Conservation (phyloP, 37 sponge, comb jelly and placozoan genomes). For the Dysidea cf. avara region DNA sequence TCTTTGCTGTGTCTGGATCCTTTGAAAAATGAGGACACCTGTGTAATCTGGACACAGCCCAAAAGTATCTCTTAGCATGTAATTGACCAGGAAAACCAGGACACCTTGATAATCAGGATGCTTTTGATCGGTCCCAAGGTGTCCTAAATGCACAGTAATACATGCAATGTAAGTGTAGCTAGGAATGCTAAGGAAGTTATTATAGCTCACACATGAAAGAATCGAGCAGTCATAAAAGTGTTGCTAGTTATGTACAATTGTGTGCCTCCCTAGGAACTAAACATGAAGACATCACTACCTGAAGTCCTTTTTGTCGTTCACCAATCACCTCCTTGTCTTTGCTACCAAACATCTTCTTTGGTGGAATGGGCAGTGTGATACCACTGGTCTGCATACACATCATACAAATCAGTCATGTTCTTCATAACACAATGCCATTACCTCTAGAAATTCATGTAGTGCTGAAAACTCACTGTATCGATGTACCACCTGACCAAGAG, state of each 20-base stretch:
- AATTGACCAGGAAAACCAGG: too few relatives aligned
- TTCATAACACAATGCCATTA: neutral
- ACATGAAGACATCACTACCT: too few relatives aligned
- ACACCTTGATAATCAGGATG: too few relatives aligned
- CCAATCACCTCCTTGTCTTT: conserved; percentile 53
- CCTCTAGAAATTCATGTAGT: conserved; percentile 47
- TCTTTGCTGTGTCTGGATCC: too few relatives aligned
- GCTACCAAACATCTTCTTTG: conserved; percentile 80
- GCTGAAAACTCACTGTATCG: conserved; percentile 77
- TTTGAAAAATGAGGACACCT: too few relatives aligned
- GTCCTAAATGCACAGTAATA: too few relatives aligned
- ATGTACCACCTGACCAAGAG: conserved; percentile 41
- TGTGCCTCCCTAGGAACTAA: too few relatives aligned
- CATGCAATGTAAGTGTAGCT: too few relatives aligned
- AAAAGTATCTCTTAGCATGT: too few relatives aligned
- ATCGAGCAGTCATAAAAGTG: neutral
- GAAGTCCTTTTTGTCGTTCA: conserved; percentile 61
- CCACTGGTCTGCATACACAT: conserved; percentile 39
- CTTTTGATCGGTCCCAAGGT: too few relatives aligned
- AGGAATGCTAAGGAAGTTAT: neutral
- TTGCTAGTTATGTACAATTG: too few relatives aligned
- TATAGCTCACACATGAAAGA: neutral
- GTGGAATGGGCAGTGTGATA: conserved; percentile 62
- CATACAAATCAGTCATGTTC: neutral
- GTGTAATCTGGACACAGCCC: too few relatives aligned